Evolutionary conservation across 2,797 vertebrate genomes (phyloP).

Genomic region (Clamator glandarius): DNA sequence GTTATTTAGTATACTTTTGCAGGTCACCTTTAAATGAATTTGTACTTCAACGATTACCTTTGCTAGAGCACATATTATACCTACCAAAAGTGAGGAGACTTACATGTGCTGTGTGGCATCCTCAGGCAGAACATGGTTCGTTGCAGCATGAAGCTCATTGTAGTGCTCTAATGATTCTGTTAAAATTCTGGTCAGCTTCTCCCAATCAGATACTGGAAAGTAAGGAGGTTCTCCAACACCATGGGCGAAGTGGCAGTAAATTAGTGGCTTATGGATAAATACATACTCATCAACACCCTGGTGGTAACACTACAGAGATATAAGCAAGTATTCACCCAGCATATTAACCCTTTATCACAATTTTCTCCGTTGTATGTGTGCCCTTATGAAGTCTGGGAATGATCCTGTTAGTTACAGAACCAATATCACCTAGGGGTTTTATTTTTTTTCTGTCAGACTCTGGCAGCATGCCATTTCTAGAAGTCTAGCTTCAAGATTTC

Average conservation of each 20-base stretch:
- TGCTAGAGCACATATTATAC: neutral
- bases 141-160: slow-evolving; percentile 81
- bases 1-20: slow-evolving; percentile 35
- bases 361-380: neutral
- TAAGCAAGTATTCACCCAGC: slow-evolving; percentile 66
- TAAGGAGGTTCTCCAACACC: slow-evolving; percentile 87
- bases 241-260: slow-evolving; percentile 91
- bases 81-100: slow-evolving; percentile 23
- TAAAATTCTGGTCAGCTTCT: slow-evolving; percentile 90
- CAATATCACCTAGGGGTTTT: neutral
- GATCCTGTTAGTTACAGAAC: neutral
- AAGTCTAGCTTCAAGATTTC: neutral
- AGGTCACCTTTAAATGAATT: slow-evolving; percentile 30
- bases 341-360: slow-evolving; percentile 58
- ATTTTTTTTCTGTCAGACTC: neutral
- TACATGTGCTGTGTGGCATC: slow-evolving; percentile 79
- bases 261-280: slow-evolving; percentile 91
- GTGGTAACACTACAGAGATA: slow-evolving; percentile 65
- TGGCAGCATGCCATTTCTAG: neutral
- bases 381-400: neutral
- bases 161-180: slow-evolving; percentile 85
- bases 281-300: slow-evolving; percentile 88
- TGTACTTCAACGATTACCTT: slow-evolving; percentile 16
- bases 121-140: slow-evolving; percentile 82
- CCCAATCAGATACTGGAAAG: slow-evolving; percentile 86